Evolutionary conservation across 2,113 vertebrate species (phyloP).

Genomic region (Symphodus melops): DNA sequence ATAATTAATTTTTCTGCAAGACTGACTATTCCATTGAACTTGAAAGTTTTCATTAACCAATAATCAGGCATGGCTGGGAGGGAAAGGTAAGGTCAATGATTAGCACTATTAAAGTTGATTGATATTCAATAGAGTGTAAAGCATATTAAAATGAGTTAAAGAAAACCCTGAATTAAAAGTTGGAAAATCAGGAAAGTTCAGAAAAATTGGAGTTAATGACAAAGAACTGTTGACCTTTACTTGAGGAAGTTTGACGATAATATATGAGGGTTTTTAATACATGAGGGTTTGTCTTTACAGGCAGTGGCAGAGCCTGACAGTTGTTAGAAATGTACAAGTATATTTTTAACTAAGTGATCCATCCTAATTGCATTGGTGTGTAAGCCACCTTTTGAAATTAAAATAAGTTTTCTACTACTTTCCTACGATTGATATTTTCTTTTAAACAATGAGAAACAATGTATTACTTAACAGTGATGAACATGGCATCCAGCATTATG

Average conservation of each 20-base stretch:
- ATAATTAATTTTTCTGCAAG: constrained; percentile 77
- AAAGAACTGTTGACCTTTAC: constrained; percentile 46
- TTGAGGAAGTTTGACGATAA: constrained; percentile 14
- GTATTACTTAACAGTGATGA: neutral
- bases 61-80: constrained; percentile 69
- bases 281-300: constrained; percentile 10
- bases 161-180: constrained; percentile 56
- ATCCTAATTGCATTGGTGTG: neutral
- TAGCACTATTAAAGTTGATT: constrained; percentile 70
- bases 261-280: constrained; percentile 7
- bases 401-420: neutral
- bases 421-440: neutral
- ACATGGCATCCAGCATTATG: too few species aligned
- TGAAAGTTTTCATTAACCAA: constrained; percentile 79
- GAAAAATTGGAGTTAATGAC: constrained; percentile 18
- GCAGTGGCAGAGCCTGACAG: neutral
- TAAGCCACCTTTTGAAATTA: neutral
- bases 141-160: constrained; percentile 70
- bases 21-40: constrained; percentile 74
- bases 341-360: constrained; percentile 3
- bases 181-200: constrained; percentile 47
- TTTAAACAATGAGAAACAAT: neutral
- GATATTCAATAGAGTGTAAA: constrained; percentile 78
- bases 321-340: constrained; percentile 14
- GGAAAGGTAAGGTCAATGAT: constrained; percentile 71